Conservation (phyloP, 2,888 invertebrate genomes). For the Agriopis marginaria region DNA sequence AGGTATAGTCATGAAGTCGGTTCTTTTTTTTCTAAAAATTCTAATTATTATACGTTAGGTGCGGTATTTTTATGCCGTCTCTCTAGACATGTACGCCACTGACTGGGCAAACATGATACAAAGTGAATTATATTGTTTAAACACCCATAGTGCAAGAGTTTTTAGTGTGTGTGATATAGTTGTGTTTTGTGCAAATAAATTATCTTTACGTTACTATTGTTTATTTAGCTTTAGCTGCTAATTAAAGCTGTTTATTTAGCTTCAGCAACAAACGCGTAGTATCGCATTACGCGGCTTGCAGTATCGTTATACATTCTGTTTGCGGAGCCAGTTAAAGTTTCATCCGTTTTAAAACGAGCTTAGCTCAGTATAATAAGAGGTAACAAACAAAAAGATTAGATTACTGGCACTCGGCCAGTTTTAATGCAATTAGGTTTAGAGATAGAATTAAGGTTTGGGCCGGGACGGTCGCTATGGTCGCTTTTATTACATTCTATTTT, state of each 20-base stretch:
- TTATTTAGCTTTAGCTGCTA: too few species aligned
- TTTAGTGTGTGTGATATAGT: too few species aligned
- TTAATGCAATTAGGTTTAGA: slow-evolving; percentile 17
- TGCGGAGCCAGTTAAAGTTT: slow-evolving; percentile 12
- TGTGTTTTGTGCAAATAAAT: too few species aligned
- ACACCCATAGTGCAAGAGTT: too few species aligned
- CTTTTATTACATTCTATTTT: neutral
- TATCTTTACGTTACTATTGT: neutral
- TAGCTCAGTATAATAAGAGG: slow-evolving; percentile 19
- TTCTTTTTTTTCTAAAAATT: too few species aligned
- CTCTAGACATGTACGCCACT: too few species aligned
- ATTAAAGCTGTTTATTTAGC: slow-evolving; percentile 11
- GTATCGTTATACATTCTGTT: slow-evolving; percentile 1
- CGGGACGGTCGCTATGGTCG: neutral
- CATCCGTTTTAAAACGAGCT: slow-evolving; percentile 20
- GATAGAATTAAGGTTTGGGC: slow-evolving; percentile 19
- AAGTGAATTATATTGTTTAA: too few species aligned
- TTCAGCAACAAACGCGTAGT: neutral
- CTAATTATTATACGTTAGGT: too few species aligned
- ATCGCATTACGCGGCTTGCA: neutral
- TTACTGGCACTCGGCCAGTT: slow-evolving; percentile 28
- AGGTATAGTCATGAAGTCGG: too few species aligned
- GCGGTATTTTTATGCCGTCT: too few species aligned
- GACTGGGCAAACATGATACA: too few species aligned
- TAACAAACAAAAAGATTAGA: slow-evolving; percentile 26